phyloP scores from a whole-genome alignment of 2,888 invertebrate genomes.

The Polydrusus cervinus region DNA sequence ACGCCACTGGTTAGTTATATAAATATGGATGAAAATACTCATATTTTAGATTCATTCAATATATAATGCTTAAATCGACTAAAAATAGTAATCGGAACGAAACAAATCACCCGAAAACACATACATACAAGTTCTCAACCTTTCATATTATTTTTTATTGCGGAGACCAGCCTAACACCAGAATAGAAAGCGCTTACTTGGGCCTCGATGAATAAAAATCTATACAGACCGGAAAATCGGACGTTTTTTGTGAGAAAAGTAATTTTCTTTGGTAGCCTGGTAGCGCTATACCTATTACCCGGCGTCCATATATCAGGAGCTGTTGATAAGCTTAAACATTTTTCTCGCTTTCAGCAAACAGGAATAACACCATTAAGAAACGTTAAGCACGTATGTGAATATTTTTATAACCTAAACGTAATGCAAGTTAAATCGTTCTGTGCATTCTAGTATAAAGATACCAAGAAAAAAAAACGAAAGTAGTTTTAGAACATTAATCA shows the following conservation, averaged over 20 bases:
- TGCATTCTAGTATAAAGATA: conserved; percentile 45
- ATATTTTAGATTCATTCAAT: no score
- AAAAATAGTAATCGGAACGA: no score
- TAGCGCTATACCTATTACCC: conserved; percentile 23
- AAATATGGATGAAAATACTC: no score
- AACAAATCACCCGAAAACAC: no score
- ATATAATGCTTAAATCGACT: no score
- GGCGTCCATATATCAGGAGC: conserved; percentile 43
- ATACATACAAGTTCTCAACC: not conserved
- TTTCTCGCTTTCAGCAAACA: conserved; percentile 32
- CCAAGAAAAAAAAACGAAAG: conserved; percentile 36
- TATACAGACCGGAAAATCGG: conserved; percentile 13
- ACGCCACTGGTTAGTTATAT: no score
- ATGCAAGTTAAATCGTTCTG: conserved; percentile 40
- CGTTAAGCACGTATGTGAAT: conserved; percentile 38
- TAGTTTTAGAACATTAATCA: conserved; percentile 48
- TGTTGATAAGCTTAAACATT: conserved; percentile 35
- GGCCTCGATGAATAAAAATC: not conserved
- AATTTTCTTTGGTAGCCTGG: conserved; percentile 33
- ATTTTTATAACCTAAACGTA: conserved; percentile 32
- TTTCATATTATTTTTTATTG: conserved; percentile 9
- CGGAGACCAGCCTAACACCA: not conserved
- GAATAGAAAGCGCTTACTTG: conserved; percentile 7
- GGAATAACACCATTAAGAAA: conserved; percentile 35
- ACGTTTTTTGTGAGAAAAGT: conserved; percentile 29